Conservation (phyloP, 1,140 invertebrate species). For the Meloidogyne chitwoodi region DNA sequence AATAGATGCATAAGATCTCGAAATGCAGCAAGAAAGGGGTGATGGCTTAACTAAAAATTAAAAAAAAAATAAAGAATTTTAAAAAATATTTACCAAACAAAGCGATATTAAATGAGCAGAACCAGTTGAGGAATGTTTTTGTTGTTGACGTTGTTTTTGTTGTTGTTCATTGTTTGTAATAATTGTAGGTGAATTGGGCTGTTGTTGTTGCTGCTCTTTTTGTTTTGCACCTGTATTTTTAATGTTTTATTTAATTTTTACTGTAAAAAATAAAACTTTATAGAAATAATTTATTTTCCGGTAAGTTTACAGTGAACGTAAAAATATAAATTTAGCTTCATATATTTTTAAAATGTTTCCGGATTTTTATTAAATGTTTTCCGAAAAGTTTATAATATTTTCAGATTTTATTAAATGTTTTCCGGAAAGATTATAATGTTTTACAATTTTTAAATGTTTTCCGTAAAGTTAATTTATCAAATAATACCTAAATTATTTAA, state of each 20-base stretch:
- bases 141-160: not conserved
- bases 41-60: slow-evolving; percentile 93
- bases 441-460: not conserved
- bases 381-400: not conserved
- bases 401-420: not conserved
- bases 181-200: not conserved
- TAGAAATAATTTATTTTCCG: too few species aligned
- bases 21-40: slow-evolving; percentile 96
- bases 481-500: too few species aligned
- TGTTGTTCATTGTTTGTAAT: not conserved
- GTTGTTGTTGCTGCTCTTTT: slow-evolving; percentile 25
- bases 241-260: too few species aligned
- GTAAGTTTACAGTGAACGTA: too few species aligned
- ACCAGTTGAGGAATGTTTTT: not conserved
- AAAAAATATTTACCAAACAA: not conserved
- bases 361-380: not conserved
- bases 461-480: not conserved
- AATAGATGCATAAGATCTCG: slow-evolving; percentile 91
- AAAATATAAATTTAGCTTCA: too few species aligned
- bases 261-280: too few species aligned
- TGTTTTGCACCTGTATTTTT: slow-evolving; percentile 9
- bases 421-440: not conserved
- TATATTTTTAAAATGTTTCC: too few species aligned
- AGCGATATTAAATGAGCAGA: not conserved
- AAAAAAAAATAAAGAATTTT: slow-evolving; percentile 63